These are phyloP conservation scores for Pygathrix nemaeus DNA, from an alignment of 2,113 vertebrate genomes.

Conservation along the genomic window DNA sequence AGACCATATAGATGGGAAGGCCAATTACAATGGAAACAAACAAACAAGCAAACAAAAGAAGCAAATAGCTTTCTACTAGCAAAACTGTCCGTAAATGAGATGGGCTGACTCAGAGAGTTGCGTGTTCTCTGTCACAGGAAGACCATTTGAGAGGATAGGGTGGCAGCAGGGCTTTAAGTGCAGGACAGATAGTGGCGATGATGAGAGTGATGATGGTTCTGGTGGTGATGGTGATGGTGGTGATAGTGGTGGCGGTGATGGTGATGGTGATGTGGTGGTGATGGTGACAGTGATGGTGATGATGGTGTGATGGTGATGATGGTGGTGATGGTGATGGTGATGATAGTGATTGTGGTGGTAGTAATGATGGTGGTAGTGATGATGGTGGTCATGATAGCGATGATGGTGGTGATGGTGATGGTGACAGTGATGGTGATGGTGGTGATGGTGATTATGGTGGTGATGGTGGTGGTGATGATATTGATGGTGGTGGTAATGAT, in stretches of 20 bases:
- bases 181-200: neutral
- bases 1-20: neutral
- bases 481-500: fast-evolving
- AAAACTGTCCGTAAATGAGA: neutral
- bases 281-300: fast-evolving
- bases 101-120: neutral
- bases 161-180: neutral
- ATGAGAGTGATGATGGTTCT: neutral
- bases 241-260: fast-evolving
- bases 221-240: fast-evolving
- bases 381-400: fast-evolving
- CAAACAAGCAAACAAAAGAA: too few relatives aligned
- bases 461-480: fast-evolving
- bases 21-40: neutral
- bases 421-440: fast-evolving
- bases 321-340: fast-evolving
- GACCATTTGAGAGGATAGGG: neutral
- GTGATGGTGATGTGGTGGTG: too few relatives aligned
- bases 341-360: too few relatives aligned
- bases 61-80: neutral
- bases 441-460: fast-evolving
- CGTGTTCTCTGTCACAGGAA: neutral
- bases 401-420: fast-evolving
- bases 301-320: fast-evolving
- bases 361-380: neutral